Percentiles rank a stretch among this genome's conserved stretches.
Evolutionary conservation across 2,888 invertebrate species (phyloP).

Genomic region (Tetrapedia diversipes): DNA sequence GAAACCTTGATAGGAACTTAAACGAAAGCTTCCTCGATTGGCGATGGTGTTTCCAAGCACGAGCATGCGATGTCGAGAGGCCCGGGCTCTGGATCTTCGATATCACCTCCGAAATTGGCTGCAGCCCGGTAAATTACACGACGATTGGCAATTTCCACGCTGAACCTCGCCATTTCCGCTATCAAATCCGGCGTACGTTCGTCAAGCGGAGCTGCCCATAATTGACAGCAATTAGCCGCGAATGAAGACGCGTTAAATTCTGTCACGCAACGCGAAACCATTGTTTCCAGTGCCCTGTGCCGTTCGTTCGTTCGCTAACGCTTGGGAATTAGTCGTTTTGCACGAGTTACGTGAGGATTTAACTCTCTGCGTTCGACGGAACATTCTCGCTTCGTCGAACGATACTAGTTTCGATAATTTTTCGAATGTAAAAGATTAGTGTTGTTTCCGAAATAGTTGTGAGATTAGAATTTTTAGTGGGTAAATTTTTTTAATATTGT

Average conservation of each 20-base stretch:
- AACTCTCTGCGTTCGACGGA: too few relatives aligned
- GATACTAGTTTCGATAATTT: too few relatives aligned
- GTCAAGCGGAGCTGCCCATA: conserved; percentile 39
- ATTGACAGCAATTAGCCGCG: conserved; percentile 66
- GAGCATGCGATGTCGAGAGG: conserved; percentile 22
- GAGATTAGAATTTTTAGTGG: too few relatives aligned
- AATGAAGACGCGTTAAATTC: conserved; percentile 68
- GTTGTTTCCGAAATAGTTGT: too few relatives aligned
- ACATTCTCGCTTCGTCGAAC: too few relatives aligned
- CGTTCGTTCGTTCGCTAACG: not conserved
- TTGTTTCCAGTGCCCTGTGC: not conserved
- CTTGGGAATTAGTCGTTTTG: not conserved
- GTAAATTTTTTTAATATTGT: too few relatives aligned
- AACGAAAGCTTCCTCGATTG: conserved; percentile 23
- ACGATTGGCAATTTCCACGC: conserved; percentile 68
- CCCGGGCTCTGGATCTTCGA: conserved; percentile 48
- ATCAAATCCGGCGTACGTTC: conserved; percentile 49
- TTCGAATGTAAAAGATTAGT: too few relatives aligned
- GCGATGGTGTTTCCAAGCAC: conserved; percentile 55
- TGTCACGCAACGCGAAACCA: conserved; percentile 44
- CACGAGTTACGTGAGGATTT: not conserved
- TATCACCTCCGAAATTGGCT: conserved; percentile 58
- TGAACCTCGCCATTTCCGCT: conserved; percentile 64
- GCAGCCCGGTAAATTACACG: conserved; percentile 51
- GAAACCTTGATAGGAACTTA: conserved; percentile 28